phyloP scores from a whole-genome alignment of 2,888 invertebrate species.

The Rapana venosa region DNA sequence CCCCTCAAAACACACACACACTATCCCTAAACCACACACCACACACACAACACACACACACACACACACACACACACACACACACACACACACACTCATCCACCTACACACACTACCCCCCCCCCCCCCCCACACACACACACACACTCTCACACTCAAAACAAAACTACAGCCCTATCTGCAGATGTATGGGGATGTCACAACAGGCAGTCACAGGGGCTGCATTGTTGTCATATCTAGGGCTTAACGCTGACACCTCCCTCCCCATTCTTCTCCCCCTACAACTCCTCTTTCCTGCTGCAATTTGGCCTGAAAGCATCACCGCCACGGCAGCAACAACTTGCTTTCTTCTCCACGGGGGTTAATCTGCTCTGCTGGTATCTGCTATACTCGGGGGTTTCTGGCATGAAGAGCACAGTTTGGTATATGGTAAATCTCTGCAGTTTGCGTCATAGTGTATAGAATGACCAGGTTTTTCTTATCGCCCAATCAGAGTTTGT shows the following conservation, averaged over 20 bases:
- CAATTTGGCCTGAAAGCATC: neutral
- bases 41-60: neutral
- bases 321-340: neutral
- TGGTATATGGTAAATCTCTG: too few relatives aligned
- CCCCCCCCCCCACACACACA: neutral
- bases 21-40: neutral
- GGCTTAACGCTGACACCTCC: neutral
- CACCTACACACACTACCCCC: neutral
- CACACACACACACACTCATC: neutral
- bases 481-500: too few relatives aligned
- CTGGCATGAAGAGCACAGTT: too few relatives aligned
- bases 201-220: neutral
- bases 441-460: too few relatives aligned
- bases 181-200: neutral
- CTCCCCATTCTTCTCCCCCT: neutral
- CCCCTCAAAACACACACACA: neutral
- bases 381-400: too few relatives aligned
- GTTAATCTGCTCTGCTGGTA: too few relatives aligned
- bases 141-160: neutral
- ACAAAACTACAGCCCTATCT: neutral
- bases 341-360: too few relatives aligned
- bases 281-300: neutral
- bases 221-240: slow-evolving; percentile 13
- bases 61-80: neutral
- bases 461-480: too few relatives aligned